These are phyloP conservation scores for Tetramorium alpestre DNA, from an alignment of 1,140 invertebrate species.

Conservation along the genomic window DNA sequence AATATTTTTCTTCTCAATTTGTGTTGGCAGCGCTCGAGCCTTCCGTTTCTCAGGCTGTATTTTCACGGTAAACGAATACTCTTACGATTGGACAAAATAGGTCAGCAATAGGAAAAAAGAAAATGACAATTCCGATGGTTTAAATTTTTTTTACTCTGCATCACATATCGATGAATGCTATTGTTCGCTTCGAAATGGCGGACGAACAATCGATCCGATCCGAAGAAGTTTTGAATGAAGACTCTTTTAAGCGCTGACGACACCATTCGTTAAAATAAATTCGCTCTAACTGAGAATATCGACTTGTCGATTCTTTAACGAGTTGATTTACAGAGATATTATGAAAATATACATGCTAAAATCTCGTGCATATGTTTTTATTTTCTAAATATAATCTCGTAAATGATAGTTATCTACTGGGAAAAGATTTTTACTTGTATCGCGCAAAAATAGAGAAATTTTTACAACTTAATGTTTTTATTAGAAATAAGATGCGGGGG, in stretches of 20 bases:
- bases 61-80: slow-evolving; percentile 38
- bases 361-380: background rate
- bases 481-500: background rate
- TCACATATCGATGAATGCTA: background rate
- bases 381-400: background rate
- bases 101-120: slow-evolving; percentile 42
- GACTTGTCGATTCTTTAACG: slow-evolving; percentile 4
- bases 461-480: background rate
- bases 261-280: slow-evolving; percentile 53
- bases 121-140: slow-evolving; percentile 49
- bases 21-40: background rate
- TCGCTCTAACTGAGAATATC: slow-evolving; percentile 8
- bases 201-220: slow-evolving; percentile 3
- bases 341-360: background rate
- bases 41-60: slow-evolving; percentile 28
- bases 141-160: background rate
- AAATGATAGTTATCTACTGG: no score
- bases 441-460: background rate
- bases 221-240: slow-evolving; percentile 2
- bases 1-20: slow-evolving; percentile 29
- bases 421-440: background rate
- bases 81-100: slow-evolving; percentile 55
- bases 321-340: background rate
- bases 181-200: slow-evolving; percentile 37
- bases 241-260: slow-evolving; percentile 5